Percentiles rank a stretch among this genome's conserved stretches.
Conservation (phyloP, 2,113 vertebrate species). For the Erinaceus europaeus region DNA sequence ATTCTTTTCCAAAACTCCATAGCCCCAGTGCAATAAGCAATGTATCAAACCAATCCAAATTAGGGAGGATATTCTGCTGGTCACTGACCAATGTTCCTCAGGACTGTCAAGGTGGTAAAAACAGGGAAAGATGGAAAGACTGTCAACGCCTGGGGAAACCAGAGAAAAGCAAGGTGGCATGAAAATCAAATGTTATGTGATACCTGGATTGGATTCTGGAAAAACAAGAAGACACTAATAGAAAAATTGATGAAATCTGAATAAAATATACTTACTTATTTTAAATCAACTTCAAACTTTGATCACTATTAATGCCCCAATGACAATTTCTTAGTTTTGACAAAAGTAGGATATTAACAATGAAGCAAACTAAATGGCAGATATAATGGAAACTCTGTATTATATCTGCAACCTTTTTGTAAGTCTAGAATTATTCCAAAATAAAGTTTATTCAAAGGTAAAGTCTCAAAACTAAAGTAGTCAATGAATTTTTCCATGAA, state of each 20-base stretch:
- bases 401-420: not conserved
- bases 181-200: not conserved
- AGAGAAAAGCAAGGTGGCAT: no score
- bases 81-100: not conserved
- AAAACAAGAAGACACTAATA: not conserved
- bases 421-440: slow-evolving; percentile 18
- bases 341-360: not conserved
- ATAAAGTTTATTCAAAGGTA: slow-evolving; percentile 18
- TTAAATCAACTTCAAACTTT: not conserved
- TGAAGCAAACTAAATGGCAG: not conserved
- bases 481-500: not conserved
- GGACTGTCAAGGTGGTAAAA: not conserved
- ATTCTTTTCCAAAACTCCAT: not conserved
- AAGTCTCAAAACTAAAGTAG: slow-evolving; percentile 19
- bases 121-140: not conserved
- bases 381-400: not conserved
- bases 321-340: not conserved
- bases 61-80: not conserved
- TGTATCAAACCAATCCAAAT: no score
- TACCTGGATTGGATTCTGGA: not conserved
- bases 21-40: not conserved
- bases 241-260: not conserved
- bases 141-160: not conserved
- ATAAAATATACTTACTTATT: not conserved
- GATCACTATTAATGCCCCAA: not conserved